Base-by-base conservation (phyloP, 1,140 invertebrate genomes). In the Pachypeltis micranthus region DNA sequence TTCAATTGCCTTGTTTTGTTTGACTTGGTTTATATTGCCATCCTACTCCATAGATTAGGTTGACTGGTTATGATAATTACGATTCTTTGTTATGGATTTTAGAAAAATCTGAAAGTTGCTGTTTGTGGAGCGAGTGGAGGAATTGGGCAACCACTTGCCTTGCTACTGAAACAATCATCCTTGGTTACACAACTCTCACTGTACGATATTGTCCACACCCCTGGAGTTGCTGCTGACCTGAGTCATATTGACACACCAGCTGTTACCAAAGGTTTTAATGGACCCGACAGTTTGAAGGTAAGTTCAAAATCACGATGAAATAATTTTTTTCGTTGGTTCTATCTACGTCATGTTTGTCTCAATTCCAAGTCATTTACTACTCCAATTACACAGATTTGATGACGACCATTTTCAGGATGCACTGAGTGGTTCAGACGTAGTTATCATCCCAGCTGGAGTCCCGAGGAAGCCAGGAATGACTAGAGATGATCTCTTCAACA, bases 401-500 rank as follows among this genome's bases (percentile, higher is more conserved):
- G 4, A 7, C 14, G 7, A 14, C 34, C 27, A 58, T 34, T 59
- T 62, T 44, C 44, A 76, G 71, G 79, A 81, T 66, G 83, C 82
- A 58, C 71, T 88, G 25, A 74, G 75, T 74, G 73, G 84, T 74
- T 83, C 84, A 56, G 84, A 98, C 76, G 81, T 99, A 29, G 90
- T 99, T 12, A 86, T 99, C 54, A 95, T 99, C 69, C 96, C 96
- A 59, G 96, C 96, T 69, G 96, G 96, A 68, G 93, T 99, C 0
- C 96, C 96, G 54, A 84, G 96, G 67, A 98, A 99, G 77, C 96
- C 96, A 34, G 95, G 85, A 74, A 91, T 93, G 90, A 91, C 88
- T 26, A 80, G 90, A 67, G 96, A 99, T 78, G 96, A 99, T 79
- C 81, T 99, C 12, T 99, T 99, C 79, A 97, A 97, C 76, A 96